Percentiles rank a stretch among this genome's conserved stretches.
Conservation (phyloP, 2,113 vertebrate genomes). For the Acanthochromis polyacanthus region DNA sequence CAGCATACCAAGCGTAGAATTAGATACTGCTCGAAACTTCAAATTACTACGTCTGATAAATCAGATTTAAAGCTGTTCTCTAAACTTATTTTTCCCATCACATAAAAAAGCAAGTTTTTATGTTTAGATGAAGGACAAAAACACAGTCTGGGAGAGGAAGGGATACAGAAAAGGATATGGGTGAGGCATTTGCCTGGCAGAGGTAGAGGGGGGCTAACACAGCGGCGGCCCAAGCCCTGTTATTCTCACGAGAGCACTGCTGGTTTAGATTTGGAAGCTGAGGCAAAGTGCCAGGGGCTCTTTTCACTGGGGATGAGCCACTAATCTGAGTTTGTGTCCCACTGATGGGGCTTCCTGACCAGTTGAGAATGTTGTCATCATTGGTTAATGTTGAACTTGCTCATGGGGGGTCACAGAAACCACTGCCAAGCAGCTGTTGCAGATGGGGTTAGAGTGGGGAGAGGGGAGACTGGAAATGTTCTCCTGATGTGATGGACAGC, state of each 20-base stretch:
- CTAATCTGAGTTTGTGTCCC: conserved; percentile 79
- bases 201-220: background rate
- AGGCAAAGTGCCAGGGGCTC: conserved; percentile 67
- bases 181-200: conserved; percentile 51
- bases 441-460: background rate
- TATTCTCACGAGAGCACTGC: conserved; percentile 69
- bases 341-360: conserved; percentile 77
- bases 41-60: conserved; percentile 13
- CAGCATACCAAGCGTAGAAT: background rate
- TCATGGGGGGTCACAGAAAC: conserved; percentile 55
- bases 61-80: background rate
- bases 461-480: background rate
- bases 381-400: conserved; percentile 76
- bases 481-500: conserved; percentile 29
- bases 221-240: conserved; percentile 36
- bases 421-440: conserved; percentile 35
- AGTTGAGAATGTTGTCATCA: conserved; percentile 77
- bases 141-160: conserved; percentile 7
- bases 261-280: conserved; percentile 74
- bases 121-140: conserved; percentile 9
- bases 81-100: conserved; percentile 5
- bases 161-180: conserved; percentile 42
- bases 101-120: conserved; percentile 5
- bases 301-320: conserved; percentile 76
- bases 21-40: conserved; percentile 11